Base-by-base conservation (phyloP, 2,888 invertebrate genomes). In the Escarpia spicata region DNA sequence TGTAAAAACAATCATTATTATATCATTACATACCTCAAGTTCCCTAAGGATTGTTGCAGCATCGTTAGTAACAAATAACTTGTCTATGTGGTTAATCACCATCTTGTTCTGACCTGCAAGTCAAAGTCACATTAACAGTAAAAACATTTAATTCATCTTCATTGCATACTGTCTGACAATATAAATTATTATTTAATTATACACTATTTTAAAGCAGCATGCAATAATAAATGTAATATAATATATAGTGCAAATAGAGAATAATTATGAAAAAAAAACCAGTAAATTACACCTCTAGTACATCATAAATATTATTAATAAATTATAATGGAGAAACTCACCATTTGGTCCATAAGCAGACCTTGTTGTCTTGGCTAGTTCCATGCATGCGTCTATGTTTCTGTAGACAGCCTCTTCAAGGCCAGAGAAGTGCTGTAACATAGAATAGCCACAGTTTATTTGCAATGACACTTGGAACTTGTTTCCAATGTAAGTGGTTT, bases 311-410 rank as follows among this genome's bases (percentile, higher is more conserved):
- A 37, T 37, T 37, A 37, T 37, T 37, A 37, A 37, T 37, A 37
- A 37, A 9, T 52, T 1, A 15, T 52, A 52, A 52, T 52, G 52
- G 52, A 52, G 3, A 52, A 6, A 92, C 98, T 98, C 98, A 95
- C 99, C 99, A 97, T 99, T 99, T 12, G 99, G 99, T 0, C 99
- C 99, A 96, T 99, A 99, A 1, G 99, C 98, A 43, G 99, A 98
- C 94, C 98, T 98, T 44, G 99, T 98, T 94, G 99, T 99, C 95
- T 98, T 98, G 2, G 99, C 98, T 95, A 99, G 98, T 96, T 99
- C 98, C 96, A 98, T 98, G 97, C 99, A 99, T 43, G 99, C 99
- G 95, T 97, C 98, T 94, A 99, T 99, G 96, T 99, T 99, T 93
- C 99, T 97, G 95, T 96, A 98, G 0, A 99, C 99, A 9, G 99